These are phyloP conservation scores for Pleuronectes platessa DNA, from an alignment of 2,113 vertebrate genomes.

Conservation along the genomic window DNA sequence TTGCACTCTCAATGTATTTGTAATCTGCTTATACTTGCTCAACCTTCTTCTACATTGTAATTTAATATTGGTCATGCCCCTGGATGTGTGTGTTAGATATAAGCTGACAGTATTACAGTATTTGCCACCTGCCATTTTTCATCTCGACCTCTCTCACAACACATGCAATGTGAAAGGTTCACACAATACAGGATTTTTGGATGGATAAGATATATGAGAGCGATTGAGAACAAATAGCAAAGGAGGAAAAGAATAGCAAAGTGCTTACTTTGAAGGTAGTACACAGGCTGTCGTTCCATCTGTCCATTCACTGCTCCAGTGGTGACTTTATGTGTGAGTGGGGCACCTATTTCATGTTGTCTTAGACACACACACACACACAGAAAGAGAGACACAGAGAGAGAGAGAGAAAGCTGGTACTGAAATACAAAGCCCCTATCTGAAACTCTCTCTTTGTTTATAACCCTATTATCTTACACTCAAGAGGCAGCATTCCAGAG, in stretches of 20 bases:
- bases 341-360: not conserved
- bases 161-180: conserved; percentile 15
- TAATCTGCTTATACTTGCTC: conserved; percentile 77
- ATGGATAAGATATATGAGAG: not conserved
- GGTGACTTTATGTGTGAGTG: not conserved
- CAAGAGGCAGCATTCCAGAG: no score
- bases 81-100: conserved; percentile 41
- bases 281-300: not conserved
- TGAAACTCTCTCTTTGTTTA: no score
- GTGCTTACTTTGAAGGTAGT: no score
- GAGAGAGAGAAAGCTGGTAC: not conserved
- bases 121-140: conserved; percentile 22
- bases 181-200: not conserved
- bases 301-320: not conserved
- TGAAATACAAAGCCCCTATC: no score
- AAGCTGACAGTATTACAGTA: conserved; percentile 38
- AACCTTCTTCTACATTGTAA: conserved; percentile 67
- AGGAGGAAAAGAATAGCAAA: not conserved
- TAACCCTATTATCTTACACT: no score
- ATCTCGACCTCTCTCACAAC: conserved; percentile 3
- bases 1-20: conserved; percentile 71
- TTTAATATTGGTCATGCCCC: conserved; percentile 48
- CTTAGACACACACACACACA: no score
- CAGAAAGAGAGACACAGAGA: not conserved
- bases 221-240: not conserved